These are phyloP conservation scores for Napeogenes sylphis DNA, from an alignment of 2,888 invertebrate species.

Conservation along the genomic window DNA sequence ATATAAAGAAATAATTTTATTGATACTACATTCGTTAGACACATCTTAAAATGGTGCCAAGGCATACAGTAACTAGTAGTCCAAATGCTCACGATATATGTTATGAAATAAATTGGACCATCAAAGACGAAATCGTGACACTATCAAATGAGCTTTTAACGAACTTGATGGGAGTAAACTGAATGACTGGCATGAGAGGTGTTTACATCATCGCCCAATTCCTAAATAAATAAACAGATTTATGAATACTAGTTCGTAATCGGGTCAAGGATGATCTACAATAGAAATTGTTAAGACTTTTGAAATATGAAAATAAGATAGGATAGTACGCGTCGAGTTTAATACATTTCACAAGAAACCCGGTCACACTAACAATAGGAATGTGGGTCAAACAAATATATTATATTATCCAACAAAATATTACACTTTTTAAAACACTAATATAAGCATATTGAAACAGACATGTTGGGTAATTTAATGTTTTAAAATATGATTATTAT, in stretches of 20 bases:
- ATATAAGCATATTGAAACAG: too few relatives aligned
- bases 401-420: constrained; percentile 1
- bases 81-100: constrained; percentile 39
- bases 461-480: too few relatives aligned
- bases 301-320: constrained; percentile 45
- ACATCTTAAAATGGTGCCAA: constrained; percentile 33
- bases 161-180: constrained; percentile 43
- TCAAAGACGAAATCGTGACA: constrained; percentile 50
- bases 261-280: constrained; percentile 63
- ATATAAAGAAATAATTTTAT: not conserved
- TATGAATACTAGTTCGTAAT: constrained; percentile 43
- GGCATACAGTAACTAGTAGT: constrained; percentile 42
- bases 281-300: constrained; percentile 59
- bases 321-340: constrained; percentile 20
- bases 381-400: constrained; percentile 1
- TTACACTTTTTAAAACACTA: too few relatives aligned
- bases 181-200: constrained; percentile 27
- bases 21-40: constrained; percentile 1
- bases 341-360: constrained; percentile 25
- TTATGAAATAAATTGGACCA: constrained; percentile 48
- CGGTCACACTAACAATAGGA: constrained; percentile 3
- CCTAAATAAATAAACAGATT: constrained; percentile 56
- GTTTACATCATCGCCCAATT: constrained; percentile 51
- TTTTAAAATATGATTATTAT: too few relatives aligned
- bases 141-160: constrained; percentile 50